Percentiles rank a stretch among this genome's conserved stretches.
These are phyloP conservation scores for Pammene aurita DNA, from an alignment of 2,888 invertebrate species.

Conservation along the genomic window DNA sequence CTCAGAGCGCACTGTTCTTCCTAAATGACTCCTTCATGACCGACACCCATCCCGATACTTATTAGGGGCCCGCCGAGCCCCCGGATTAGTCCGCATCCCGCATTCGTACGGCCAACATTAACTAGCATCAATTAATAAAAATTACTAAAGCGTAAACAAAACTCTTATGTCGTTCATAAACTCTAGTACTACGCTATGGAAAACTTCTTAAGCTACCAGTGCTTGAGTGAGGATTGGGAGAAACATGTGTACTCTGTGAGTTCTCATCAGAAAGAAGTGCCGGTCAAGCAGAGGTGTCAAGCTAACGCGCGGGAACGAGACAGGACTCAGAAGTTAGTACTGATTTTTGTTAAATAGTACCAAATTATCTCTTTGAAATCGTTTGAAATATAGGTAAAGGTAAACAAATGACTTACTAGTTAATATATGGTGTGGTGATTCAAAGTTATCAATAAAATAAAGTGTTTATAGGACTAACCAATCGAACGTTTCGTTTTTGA, in stretches of 20 bases:
- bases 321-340: constrained; percentile 90
- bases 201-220: constrained; percentile 66
- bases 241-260: constrained; percentile 58
- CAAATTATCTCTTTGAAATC: too few species aligned
- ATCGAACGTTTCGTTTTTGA: too few species aligned
- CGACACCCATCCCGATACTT: constrained; percentile 73
- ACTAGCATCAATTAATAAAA: constrained; percentile 37
- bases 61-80: constrained; percentile 65
- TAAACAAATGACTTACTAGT: too few species aligned
- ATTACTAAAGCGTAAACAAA: constrained; percentile 14
- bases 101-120: constrained; percentile 49
- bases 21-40: constrained; percentile 81
- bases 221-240: constrained; percentile 67
- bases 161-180: neutral
- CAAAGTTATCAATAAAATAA: too few species aligned
- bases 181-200: constrained; percentile 58
- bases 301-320: constrained; percentile 93
- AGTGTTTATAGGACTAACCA: too few species aligned
- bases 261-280: constrained; percentile 60
- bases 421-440: too few species aligned
- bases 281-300: constrained; percentile 87
- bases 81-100: constrained; percentile 67
- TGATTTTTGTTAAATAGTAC: constrained; percentile 34
- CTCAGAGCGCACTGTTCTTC: constrained; percentile 80
- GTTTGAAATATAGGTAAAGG: too few species aligned